Base-by-base conservation (phyloP, 2,888 invertebrate genomes). In the Leucoma salicis region DNA sequence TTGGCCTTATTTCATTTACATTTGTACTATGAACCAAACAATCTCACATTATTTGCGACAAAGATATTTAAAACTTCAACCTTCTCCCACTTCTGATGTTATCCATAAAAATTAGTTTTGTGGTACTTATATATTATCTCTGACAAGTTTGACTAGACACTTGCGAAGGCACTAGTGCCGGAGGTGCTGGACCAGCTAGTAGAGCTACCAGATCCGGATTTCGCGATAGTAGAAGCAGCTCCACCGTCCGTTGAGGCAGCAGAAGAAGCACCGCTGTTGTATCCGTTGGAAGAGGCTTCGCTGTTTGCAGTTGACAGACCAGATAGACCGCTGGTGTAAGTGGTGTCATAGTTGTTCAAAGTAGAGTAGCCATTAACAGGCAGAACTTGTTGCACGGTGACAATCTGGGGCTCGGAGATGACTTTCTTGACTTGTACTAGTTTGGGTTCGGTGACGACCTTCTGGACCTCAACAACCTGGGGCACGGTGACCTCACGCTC, bases 401-500 rank as follows among this genome's bases (percentile, higher is more conserved):
- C 29, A 2, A 29, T 11, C 6, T 12, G 10, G 8, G 29, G 29
- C 13, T 29, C 35, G 14, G 24, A 25, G 13, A 7, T 18, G 11
- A 18, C 27, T 1, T 59, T 44, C 8, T 59, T 51, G 7, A 51
- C 46, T 12, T 37, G 51, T 14, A 59, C 40, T 3, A 59, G 32
- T 32, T 57, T 60, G 8, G 60, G 60, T 16, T 54, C 59, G 0
- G 46, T 52, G 28, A 60, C 44, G 16, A 59, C 39, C 16, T 60
- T 59, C 21, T 57, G 46, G 28, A 59, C 60, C n/a, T 51, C 40
- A n/a, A 59, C 39, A 1, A 59, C 54, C 16, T 59, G 54, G 7
- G 60, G 60, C 11, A 57, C 57, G 8, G 46, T 44, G 11, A 59
- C 41, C 33, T 59, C 59, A 14, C 60, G 59, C 36, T 59, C 57